Evolutionary conservation across 2,797 vertebrate species (phyloP), one percentile per base, ranked within the genome.

Genomic region (Crenuchus spilurus): DNA sequence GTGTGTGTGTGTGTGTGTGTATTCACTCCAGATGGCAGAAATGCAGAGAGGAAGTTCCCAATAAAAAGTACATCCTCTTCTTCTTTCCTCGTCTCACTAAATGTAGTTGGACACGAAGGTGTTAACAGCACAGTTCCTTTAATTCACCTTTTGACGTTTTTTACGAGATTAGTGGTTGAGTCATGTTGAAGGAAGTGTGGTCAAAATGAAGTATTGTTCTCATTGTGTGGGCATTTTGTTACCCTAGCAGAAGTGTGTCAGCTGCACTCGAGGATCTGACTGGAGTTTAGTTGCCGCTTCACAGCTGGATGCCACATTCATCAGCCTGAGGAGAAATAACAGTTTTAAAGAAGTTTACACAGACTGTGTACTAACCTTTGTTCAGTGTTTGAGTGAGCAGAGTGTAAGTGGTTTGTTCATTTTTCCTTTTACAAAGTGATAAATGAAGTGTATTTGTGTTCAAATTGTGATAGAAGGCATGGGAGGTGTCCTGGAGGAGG

Each of bases 251-350:
- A 46, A 39, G 10, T 71, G 63, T 55, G 33, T 41, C 22, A 42
- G 28, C 71, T 58, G 63, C 11, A 16, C 55, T 33, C 22, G 11
- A 13, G 31, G 52, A 49, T 75, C 31, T 55, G 68, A 37, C 30
- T 18, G n/a, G 48, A 26, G 37, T 46, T 30, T 70, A 33, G 2
- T 51, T 64, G 57, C 26, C 54, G 44, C 14, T 68, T 74, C 70
- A 70, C 75, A 70, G 62, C 14, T 69, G 65, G 63, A 37, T 63
- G 60, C 39, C 68, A 82, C 70, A 82, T 79, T 82, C 74, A 68
- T 74, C 80, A 54, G 57, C 30, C 46, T 2, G 18, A 69, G 22
- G 22, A 31, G 62, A 79, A 75, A 62, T 52, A 69, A 55, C 11
- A 30, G 35, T 41, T 60, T 61, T 0, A 1, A 18, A 10, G 37